Conservation (phyloP, 2,888 invertebrate genomes). For the Petrolisthes manimaculis region DNA sequence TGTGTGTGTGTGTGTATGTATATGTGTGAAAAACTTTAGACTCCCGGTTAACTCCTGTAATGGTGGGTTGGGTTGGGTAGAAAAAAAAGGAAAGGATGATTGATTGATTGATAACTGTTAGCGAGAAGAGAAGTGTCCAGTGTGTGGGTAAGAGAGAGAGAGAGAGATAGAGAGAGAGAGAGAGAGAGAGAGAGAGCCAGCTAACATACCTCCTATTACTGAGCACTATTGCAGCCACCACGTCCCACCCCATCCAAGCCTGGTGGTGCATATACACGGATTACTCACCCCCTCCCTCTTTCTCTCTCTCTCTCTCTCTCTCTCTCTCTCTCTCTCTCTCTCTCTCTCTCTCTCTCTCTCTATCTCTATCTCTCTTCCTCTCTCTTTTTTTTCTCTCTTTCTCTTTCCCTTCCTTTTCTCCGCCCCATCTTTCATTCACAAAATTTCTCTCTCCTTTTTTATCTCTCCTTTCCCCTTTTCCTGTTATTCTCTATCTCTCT, state of each 20-base stretch:
- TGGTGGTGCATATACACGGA: not conserved
- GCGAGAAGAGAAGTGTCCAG: not conserved
- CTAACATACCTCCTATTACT: not conserved
- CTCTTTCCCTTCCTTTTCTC: not conserved
- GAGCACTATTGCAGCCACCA: not conserved
- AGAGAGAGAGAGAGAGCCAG: no score
- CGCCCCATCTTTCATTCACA: not conserved
- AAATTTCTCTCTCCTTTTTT: not conserved
- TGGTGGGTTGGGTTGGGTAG: not conserved
- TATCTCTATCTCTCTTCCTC: slow-evolving; percentile 14
- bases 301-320: not conserved
- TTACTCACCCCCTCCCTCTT: not conserved
- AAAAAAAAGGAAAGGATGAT: not conserved
- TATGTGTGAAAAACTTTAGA: not conserved
- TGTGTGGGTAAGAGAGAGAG: not conserved
- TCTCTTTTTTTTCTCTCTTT: not conserved
- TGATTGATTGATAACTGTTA: not conserved
- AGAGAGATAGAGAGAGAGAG: no score
- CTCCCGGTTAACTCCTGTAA: not conserved
- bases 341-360: not conserved
- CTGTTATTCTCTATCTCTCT: not conserved
- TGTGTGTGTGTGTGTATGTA: not conserved
- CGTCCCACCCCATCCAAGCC: not conserved
- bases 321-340: not conserved
- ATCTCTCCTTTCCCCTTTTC: not conserved